phyloP scores from a whole-genome alignment of 2,888 invertebrate genomes.

The Tinea pellionella region DNA sequence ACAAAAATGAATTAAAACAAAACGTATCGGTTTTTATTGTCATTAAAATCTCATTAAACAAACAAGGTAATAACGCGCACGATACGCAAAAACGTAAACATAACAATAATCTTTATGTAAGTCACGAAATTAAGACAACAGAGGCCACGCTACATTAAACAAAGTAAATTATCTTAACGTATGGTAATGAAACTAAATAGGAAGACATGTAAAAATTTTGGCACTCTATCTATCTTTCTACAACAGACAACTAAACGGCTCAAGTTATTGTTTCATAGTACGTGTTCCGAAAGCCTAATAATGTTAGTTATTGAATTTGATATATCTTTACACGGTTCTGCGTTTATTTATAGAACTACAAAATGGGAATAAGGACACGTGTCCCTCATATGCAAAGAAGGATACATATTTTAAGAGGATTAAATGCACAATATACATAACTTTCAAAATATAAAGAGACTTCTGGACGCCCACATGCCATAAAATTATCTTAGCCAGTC shows the following conservation, averaged over 20 bases:
- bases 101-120: background rate
- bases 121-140: background rate
- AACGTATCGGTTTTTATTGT: background rate
- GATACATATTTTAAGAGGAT: too few species aligned
- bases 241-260: too few species aligned
- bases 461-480: background rate
- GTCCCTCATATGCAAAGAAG: too few species aligned
- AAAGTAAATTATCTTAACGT: background rate
- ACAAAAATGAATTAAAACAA: background rate
- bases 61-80: constrained; percentile 2
- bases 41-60: constrained; percentile 10
- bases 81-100: background rate
- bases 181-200: background rate
- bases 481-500: background rate
- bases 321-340: too few species aligned
- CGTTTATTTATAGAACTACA: too few species aligned
- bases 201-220: too few species aligned
- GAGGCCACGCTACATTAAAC: background rate
- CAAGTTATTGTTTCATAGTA: too few species aligned
- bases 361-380: too few species aligned
- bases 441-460: background rate
- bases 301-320: too few species aligned
- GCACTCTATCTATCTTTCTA: too few species aligned
- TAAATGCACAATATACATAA: too few species aligned
- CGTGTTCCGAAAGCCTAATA: too few species aligned